Evolutionary conservation across 2,797 vertebrate species (phyloP).

Genomic region (Eurystomus glaucurus): DNA sequence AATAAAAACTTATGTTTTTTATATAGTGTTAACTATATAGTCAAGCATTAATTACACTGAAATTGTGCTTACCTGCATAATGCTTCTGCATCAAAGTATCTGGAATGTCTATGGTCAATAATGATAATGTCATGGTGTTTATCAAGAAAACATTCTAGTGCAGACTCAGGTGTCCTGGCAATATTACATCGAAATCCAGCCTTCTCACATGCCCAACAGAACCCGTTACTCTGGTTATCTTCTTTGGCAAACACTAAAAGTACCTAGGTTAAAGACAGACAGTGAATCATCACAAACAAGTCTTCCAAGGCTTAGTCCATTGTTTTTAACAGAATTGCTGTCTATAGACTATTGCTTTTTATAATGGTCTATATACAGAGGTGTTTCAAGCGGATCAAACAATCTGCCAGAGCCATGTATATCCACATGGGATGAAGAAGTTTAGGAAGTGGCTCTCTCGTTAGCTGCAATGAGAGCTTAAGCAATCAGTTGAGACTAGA

Average conservation of each 20-base stretch:
- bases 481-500: background rate
- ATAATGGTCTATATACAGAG: background rate
- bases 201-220: constrained; percentile 96
- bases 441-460: background rate
- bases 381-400: background rate
- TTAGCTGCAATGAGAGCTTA: background rate
- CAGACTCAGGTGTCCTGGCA: constrained; percentile 90
- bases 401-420: background rate
- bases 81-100: constrained; percentile 94
- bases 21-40: background rate
- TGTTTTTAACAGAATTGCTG: background rate
- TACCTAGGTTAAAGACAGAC: constrained; percentile 86
- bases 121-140: constrained; percentile 97
- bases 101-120: constrained; percentile 96
- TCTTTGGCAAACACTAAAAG: constrained; percentile 99
- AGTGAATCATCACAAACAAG: background rate
- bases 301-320: background rate
- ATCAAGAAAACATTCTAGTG: constrained; percentile 93
- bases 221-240: constrained; percentile 95
- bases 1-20: background rate
- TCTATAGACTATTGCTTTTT: background rate
- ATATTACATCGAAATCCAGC: constrained; percentile 92
- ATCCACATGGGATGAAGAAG: background rate
- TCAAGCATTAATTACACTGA: background rate
- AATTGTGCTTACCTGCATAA: constrained; percentile 91